Percentiles rank a stretch among this genome's conserved stretches.
These are phyloP conservation scores for Drosophila fungiperda DNA, from an alignment of 2,888 invertebrate genomes.

Conservation along the genomic window DNA sequence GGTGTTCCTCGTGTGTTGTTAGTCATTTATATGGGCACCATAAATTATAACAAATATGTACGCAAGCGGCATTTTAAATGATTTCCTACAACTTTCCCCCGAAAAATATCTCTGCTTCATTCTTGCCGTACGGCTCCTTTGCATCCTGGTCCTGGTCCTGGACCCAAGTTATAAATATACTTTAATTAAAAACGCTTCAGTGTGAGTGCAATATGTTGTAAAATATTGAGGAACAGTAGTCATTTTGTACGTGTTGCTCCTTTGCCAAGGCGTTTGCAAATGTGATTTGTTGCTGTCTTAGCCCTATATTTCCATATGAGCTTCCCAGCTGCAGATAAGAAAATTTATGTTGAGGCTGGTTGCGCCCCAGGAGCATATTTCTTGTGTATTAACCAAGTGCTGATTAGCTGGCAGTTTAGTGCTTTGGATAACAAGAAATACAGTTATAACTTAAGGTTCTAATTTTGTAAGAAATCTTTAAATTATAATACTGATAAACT, in stretches of 20 bases:
- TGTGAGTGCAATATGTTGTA: conserved; percentile 73
- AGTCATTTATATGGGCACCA: conserved; percentile 80
- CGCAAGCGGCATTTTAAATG: conserved; percentile 79
- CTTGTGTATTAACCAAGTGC: background rate
- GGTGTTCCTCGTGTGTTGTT: conserved; percentile 66
- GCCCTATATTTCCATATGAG: conserved; percentile 2
- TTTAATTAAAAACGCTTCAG: conserved; percentile 72
- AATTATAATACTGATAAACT: background rate
- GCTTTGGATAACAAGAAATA: background rate
- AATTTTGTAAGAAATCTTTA: background rate
- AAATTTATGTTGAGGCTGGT: conserved; percentile 29
- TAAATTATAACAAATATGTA: conserved; percentile 81
- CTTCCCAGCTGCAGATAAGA: conserved; percentile 29
- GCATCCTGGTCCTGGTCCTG: conserved; percentile 7
- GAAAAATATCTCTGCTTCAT: background rate
- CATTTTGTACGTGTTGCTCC: conserved; percentile 49
- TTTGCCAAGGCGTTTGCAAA: conserved; percentile 29
- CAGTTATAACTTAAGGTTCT: background rate
- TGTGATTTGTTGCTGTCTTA: conserved; percentile 54
- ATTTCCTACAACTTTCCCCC: conserved; percentile 56
- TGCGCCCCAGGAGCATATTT: background rate
- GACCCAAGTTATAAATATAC: conserved; percentile 71
- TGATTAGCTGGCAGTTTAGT: background rate
- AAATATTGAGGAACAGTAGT: conserved; percentile 62
- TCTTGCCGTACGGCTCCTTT: background rate